phyloP scores from a whole-genome alignment of 2,113 vertebrate species.

The Ctenodactylus gundi region DNA sequence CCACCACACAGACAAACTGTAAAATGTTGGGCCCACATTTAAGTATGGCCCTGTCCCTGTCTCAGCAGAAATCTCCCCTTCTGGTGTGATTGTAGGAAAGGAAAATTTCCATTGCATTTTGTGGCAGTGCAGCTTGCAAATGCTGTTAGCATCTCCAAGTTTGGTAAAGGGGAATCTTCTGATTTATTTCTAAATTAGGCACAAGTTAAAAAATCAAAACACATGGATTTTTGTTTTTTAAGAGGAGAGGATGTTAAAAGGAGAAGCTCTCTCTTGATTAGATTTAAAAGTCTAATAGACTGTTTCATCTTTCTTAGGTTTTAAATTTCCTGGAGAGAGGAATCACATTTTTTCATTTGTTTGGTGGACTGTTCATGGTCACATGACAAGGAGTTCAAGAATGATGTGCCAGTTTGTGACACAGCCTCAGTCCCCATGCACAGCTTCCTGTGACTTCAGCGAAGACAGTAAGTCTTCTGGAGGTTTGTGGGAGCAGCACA shows the following conservation, averaged over 20 bases:
- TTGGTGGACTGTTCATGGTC: not conserved
- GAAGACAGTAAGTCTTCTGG: not conserved
- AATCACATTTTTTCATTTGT: not conserved
- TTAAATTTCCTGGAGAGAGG: not conserved
- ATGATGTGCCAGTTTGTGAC: accelerated
- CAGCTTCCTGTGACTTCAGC: not conserved
- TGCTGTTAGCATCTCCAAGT: not conserved
- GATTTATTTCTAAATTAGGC: slow-evolving; percentile 47
- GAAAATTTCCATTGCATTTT: not conserved
- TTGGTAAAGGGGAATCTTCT: not conserved
- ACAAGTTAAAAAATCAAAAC: not conserved
- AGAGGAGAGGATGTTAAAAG: not conserved
- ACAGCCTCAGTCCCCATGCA: not conserved
- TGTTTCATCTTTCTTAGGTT: not conserved
- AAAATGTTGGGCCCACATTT: not conserved
- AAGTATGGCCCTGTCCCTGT: not conserved
- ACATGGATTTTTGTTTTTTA: not conserved
- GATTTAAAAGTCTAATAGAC: not conserved
- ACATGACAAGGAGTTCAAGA: not conserved
- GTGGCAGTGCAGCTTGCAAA: not conserved
- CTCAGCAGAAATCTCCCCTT: not conserved
- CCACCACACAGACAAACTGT: not conserved
- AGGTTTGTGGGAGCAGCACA: not conserved
- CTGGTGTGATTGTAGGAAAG: not conserved
- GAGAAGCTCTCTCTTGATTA: not conserved